A percentile compares a stretch with the other conserved stretches of the same genome.
Evolutionary conservation across 2,113 vertebrate species (phyloP).

Genomic region (Sebastes fasciatus): DNA sequence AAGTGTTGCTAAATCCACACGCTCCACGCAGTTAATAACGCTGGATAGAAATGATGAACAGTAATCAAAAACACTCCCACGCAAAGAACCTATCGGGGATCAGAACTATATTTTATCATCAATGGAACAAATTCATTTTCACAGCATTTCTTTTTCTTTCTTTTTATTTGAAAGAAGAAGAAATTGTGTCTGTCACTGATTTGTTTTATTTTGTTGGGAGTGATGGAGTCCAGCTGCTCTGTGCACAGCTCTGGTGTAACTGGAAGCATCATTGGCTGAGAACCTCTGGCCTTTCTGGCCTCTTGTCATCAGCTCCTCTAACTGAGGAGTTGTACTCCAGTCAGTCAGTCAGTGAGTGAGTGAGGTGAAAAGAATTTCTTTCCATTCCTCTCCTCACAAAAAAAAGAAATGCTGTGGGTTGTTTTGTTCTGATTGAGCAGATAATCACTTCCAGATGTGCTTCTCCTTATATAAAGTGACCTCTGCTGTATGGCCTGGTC

Average conservation of each 20-base stretch:
- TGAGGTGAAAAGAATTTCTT: slow-evolving; percentile 18
- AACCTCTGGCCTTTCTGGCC: slow-evolving; percentile 37
- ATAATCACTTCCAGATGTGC: slow-evolving; percentile 69
- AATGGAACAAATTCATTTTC: slow-evolving; percentile 4
- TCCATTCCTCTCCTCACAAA: slow-evolving; percentile 35
- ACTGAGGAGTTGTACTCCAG: neutral
- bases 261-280: slow-evolving; percentile 4
- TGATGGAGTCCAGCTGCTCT: neutral
- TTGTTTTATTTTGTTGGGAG: neutral
- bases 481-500: slow-evolving; percentile 13
- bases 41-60: neutral
- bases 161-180: neutral
- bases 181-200: neutral
- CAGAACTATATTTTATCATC: neutral
- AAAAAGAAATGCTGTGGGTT: slow-evolving; percentile 27
- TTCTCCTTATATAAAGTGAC: slow-evolving; percentile 27
- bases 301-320: slow-evolving; percentile 12
- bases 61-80: neutral
- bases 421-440: slow-evolving; percentile 55
- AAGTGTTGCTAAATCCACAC: neutral
- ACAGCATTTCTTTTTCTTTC: neutral
- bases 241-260: slow-evolving; percentile 2
- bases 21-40: neutral
- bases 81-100: neutral
- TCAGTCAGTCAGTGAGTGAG: neutral